These are phyloP conservation scores for Saturnia japonica DNA, from an alignment of 2,888 invertebrate species.

Conservation along the genomic window DNA sequence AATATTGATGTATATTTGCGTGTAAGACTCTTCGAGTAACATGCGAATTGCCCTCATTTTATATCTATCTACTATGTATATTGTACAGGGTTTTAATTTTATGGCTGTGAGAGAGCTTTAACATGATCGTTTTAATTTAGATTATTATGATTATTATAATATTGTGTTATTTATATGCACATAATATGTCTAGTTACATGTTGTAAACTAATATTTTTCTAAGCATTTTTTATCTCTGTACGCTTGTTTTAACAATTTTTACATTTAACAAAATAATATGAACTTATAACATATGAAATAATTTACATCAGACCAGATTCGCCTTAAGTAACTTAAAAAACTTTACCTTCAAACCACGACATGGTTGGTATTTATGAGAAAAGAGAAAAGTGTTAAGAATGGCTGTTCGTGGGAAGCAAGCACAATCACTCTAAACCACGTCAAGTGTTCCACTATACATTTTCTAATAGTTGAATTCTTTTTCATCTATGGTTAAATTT, in stretches of 20 bases:
- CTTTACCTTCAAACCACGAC: not conserved
- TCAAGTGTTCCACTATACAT: slow-evolving; percentile 67
- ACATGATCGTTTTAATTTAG: too few relatives aligned
- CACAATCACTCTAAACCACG: slow-evolving; percentile 70
- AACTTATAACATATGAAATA: not conserved
- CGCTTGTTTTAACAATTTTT: not conserved
- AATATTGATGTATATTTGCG: slow-evolving; percentile 24
- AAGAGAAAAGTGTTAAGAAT: slow-evolving; percentile 80
- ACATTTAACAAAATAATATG: not conserved
- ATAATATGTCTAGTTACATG: too few relatives aligned
- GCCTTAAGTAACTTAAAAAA: not conserved
- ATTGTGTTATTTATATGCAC: too few relatives aligned
- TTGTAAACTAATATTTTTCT: too few relatives aligned
- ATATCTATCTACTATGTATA: not conserved
- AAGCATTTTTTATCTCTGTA: too few relatives aligned
- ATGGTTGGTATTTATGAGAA: slow-evolving; percentile 70
- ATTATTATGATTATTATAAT: too few relatives aligned
- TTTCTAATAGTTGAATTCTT: slow-evolving; percentile 53
- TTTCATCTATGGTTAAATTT: not conserved
- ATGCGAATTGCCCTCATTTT: not conserved
- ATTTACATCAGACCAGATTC: not conserved
- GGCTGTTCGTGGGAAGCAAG: slow-evolving; percentile 66
- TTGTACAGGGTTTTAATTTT: not conserved
- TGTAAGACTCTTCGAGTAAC: not conserved
- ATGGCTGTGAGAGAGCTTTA: not conserved